Evolutionary conservation across 2,888 invertebrate genomes (phyloP).

Genomic region (Andrena bicolor): DNA sequence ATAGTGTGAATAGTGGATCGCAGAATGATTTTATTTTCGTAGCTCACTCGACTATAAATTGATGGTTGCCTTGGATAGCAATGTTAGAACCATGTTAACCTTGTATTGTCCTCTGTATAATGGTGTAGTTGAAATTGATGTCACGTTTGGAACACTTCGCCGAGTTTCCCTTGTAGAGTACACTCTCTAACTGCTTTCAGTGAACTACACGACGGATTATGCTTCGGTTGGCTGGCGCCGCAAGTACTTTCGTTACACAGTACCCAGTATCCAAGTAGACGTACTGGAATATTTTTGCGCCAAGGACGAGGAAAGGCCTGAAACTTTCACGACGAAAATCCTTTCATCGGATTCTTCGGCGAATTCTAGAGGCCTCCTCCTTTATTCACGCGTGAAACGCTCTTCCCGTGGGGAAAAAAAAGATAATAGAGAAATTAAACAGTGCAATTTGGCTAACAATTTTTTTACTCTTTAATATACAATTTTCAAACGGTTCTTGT

Average conservation of each 20-base stretch:
- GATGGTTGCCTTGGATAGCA: neutral
- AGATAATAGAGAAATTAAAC: no score
- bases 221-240: conserved; percentile 25
- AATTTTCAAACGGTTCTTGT: no score
- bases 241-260: conserved; percentile 25
- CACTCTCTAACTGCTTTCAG: conserved; percentile 47
- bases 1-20: neutral
- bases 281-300: conserved; percentile 4
- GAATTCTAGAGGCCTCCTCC: no score
- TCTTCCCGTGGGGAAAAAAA: no score
- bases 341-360: neutral
- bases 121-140: conserved; percentile 49
- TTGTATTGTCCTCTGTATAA: conserved; percentile 41
- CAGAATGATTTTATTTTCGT: no score
- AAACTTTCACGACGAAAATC: neutral
- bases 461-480: no score
- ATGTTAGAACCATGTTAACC: neutral
- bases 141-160: conserved; percentile 44
- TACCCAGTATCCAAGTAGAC: conserved; percentile 7
- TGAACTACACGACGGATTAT: conserved; percentile 53
- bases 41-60: conserved; percentile 9
- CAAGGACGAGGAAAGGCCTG: neutral
- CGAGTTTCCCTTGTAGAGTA: conserved; percentile 39
- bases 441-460: no score
- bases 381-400: no score